phyloP scores from a whole-genome alignment of 2,888 invertebrate genomes.

The Phyllotreta striolata region DNA sequence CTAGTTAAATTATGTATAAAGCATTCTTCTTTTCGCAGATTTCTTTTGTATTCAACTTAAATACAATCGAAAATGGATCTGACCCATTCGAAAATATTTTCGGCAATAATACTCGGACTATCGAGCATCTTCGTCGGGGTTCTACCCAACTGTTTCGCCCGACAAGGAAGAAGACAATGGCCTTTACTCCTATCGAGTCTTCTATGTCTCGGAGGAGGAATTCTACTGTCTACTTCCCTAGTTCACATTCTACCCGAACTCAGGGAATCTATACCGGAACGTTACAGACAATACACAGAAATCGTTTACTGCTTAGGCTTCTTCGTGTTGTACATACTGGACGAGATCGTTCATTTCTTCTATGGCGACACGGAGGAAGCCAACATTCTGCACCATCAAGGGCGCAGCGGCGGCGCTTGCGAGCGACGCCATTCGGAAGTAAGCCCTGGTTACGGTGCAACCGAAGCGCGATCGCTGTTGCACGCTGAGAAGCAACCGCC shows the following conservation, averaged over 20 bases:
- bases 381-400: conserved; percentile 33
- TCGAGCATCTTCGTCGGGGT: conserved; percentile 77
- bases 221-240: conserved; percentile 77
- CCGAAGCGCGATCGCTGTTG: conserved; percentile 35
- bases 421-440: no score
- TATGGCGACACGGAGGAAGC: conserved; percentile 63
- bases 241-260: conserved; percentile 86
- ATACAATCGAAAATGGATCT: conserved; percentile 33
- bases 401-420: not conserved
- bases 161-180: conserved; percentile 65
- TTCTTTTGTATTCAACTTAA: no score
- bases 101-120: conserved; percentile 72
- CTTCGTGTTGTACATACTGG: conserved; percentile 75
- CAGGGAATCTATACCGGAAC: conserved; percentile 62
- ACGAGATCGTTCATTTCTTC: conserved; percentile 75
- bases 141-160: conserved; percentile 72
- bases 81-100: conserved; percentile 66
- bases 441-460: conserved; percentile 36
- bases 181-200: conserved; percentile 73
- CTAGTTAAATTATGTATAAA: no score
- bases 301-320: conserved; percentile 74
- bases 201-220: conserved; percentile 83
- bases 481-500: conserved; percentile 40
- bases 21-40: no score
- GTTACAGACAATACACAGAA: conserved; percentile 66